phyloP scores from a whole-genome alignment of 2,113 vertebrate species.

The Meleagris gallopavo region DNA sequence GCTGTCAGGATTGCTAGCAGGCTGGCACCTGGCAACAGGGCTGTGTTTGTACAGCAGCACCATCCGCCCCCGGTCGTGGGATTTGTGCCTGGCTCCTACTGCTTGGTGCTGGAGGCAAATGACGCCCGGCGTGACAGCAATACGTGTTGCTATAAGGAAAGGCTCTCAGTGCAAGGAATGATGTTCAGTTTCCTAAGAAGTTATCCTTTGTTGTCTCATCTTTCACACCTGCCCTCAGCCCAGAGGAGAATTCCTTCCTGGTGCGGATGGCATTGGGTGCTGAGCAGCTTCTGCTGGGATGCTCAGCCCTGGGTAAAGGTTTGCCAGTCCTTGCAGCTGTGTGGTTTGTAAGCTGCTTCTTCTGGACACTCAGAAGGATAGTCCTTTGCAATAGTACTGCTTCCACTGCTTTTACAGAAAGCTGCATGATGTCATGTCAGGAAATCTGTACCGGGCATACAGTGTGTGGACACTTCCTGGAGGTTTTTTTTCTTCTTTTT shows the following conservation, averaged over 20 bases:
- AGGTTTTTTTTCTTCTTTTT: neutral
- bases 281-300: neutral
- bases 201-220: neutral
- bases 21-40: neutral
- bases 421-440: neutral
- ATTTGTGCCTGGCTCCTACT: neutral
- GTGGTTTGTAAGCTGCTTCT: neutral
- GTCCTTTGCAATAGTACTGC: neutral
- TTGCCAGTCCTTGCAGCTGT: neutral
- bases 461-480: neutral
- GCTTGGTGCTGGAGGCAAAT: constrained; percentile 51
- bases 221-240: neutral
- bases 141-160: neutral
- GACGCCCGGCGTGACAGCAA: neutral
- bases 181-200: constrained; percentile 12
- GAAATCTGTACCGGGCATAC: neutral
- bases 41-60: neutral
- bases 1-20: constrained; percentile 2
- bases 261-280: neutral
- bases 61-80: neutral
- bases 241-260: neutral
- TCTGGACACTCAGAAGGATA: neutral
- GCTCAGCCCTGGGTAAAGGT: neutral
- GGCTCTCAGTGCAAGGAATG: neutral
- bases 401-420: neutral